These are phyloP conservation scores for Hemicordylus capensis DNA, from an alignment of 2,113 vertebrate species.

Conservation along the genomic window DNA sequence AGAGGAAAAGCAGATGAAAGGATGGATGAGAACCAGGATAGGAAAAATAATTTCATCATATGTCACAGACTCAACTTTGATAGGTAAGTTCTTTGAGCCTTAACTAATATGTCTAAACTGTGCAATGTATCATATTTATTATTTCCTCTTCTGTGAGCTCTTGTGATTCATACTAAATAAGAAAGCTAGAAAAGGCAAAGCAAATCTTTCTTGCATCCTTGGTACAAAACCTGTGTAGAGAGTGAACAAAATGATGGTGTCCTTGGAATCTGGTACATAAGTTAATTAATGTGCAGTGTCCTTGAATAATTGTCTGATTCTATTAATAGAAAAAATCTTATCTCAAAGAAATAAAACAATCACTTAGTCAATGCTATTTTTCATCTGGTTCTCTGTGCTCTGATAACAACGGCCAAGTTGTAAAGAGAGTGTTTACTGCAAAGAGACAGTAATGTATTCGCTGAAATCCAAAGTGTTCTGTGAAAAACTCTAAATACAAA, in stretches of 20 bases:
- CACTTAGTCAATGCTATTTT: conserved; percentile 36
- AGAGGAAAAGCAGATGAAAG: not conserved
- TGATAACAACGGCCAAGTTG: conserved; percentile 57
- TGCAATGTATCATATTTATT: not conserved
- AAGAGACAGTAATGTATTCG: conserved; percentile 65
- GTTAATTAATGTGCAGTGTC: conserved; percentile 46
- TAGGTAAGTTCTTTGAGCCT: not conserved
- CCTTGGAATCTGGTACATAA: conserved; percentile 32
- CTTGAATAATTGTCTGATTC: conserved; percentile 63
- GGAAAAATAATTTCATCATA: not conserved
- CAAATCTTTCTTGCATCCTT: conserved; percentile 15
- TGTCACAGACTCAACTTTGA: not conserved
- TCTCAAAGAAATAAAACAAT: conserved; percentile 51
- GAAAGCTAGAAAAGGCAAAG: conserved; percentile 14
- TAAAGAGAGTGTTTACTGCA: conserved; percentile 57
- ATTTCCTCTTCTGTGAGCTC: not conserved
- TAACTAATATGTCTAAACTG: not conserved
- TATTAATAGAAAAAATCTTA: conserved; percentile 51
- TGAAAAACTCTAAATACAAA: conserved; percentile 64
- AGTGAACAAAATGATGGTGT: conserved; percentile 21
- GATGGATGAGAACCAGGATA: not conserved
- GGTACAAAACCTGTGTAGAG: conserved; percentile 13
- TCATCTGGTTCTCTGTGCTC: conserved; percentile 48
- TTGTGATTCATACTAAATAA: not conserved
- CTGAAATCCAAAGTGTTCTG: conserved; percentile 52